Percentiles rank a stretch among this genome's conserved stretches.
Conservation (phyloP, 1,140 invertebrate genomes). For the Ceratina japonica region DNA sequence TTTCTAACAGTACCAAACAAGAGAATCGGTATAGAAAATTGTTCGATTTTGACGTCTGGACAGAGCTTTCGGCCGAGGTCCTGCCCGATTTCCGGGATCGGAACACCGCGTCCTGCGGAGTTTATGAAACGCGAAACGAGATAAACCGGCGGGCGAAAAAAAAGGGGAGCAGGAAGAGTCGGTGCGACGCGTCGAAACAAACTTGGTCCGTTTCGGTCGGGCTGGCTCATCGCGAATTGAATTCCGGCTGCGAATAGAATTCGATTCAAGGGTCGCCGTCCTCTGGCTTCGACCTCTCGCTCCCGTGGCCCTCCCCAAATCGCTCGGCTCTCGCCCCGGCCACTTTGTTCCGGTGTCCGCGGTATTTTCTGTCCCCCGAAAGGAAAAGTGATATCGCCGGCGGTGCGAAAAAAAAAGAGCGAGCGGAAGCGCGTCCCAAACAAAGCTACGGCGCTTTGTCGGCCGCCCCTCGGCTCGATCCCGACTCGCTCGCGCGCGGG, state of each 20-base stretch:
- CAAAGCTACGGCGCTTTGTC: neutral
- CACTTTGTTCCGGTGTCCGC: slow-evolving; percentile 29
- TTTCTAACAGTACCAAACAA: too few species aligned
- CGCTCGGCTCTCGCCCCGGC: neutral
- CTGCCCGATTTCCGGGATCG: too few species aligned
- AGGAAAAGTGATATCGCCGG: slow-evolving; percentile 4
- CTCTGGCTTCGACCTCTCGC: slow-evolving; percentile 19
- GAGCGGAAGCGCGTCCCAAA: neutral
- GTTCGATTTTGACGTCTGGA: too few species aligned
- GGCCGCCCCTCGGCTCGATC: neutral
- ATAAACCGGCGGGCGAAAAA: neutral
- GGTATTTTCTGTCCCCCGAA: neutral
- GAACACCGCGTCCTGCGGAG: neutral
- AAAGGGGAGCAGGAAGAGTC: neutral
- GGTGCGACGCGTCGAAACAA: slow-evolving; percentile 32
- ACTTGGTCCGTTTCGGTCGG: slow-evolving; percentile 53
- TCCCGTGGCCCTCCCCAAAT: slow-evolving; percentile 17
- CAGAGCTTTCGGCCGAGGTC: too few species aligned
- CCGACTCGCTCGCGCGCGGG: neutral
- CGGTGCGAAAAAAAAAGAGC: neutral
- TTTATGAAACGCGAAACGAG: slow-evolving; percentile 27
- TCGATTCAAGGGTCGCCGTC: slow-evolving; percentile 59
- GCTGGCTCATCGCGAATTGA: slow-evolving; percentile 62
- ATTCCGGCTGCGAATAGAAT: slow-evolving; percentile 67
- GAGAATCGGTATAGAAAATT: too few species aligned